Base-by-base conservation (phyloP, 1,140 invertebrate genomes). In the Sinonovacula constricta region DNA sequence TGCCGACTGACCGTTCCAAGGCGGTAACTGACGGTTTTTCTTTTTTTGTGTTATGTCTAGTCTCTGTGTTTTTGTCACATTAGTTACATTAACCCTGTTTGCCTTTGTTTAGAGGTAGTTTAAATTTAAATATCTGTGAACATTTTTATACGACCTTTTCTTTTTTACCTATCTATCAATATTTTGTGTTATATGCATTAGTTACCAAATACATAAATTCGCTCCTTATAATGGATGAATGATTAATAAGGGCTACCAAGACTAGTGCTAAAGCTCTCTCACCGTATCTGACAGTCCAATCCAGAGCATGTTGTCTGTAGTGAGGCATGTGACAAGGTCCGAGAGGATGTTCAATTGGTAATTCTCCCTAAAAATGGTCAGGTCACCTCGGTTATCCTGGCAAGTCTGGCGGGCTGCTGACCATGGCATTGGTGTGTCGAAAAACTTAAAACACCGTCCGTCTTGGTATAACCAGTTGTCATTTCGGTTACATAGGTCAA, bases 281-380 rank as follows among this genome's bases (percentile, higher is more conserved):
- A 77, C 74, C 28, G 54, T 67, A 60, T 77, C 74, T 31, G 74
- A 77, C 2, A 77, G 54, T 14, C 74, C 74, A 30, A 77, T 77
- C 74, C 74, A 77, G 10, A 51, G 34, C 10, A 59, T 49, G 39
- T 68, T 67, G 7, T 77, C 74, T 10, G 10, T 34, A 10, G 74
- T 77, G 31, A 31, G 74, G 34, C 74, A 77, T 5, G 53, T 30
- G 5, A 77, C 31, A 7, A 77, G 18, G 51, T 45, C 59, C n/a
- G 59, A 54, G 22, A 77, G 24, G 22, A 45, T 77, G 7, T 45
- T 34, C 14, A 59, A 31, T 59, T 67, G 15, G 31, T 67, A 22
- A 28, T 77, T 59, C 28, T 77, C 53, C 28, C 59, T 67, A 26
- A 45, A 68, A 1, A 68, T 22, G 0, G 65, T 67, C 3, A 77